Percentiles rank a stretch among this genome's conserved stretches.
phyloP scores from a whole-genome alignment of 2,888 invertebrate species.

The Drosophila nr. perissopoda region DNA sequence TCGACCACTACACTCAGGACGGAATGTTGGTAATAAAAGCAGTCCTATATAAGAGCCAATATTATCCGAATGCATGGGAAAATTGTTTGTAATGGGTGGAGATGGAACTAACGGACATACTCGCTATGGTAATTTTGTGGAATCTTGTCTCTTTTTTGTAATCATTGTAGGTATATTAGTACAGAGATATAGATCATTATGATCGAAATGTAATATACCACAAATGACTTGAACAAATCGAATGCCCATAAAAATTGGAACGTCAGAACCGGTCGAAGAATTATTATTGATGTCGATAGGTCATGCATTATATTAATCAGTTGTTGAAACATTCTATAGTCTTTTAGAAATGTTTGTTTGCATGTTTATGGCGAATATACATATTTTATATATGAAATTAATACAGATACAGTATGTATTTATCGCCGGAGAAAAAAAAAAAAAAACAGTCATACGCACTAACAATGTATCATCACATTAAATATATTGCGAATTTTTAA shows the following conservation, averaged over 20 bases:
- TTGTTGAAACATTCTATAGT: constrained; percentile 12
- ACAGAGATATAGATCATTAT: not conserved
- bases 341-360: not conserved
- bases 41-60: not conserved
- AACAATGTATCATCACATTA: constrained; percentile 44
- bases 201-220: not conserved
- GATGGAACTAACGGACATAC: not conserved
- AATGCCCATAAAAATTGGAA: not conserved
- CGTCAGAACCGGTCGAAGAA: not conserved
- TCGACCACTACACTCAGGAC: not conserved
- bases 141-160: not conserved
- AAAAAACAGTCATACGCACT: constrained; percentile 4
- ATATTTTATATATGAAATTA: not conserved
- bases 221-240: constrained; percentile 24
- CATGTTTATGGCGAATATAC: constrained; percentile 12
- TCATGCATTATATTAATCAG: constrained; percentile 16
- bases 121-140: not conserved
- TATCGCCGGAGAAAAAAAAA: not conserved
- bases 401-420: not conserved
- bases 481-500: constrained; percentile 52
- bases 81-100: not conserved
- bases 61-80: not conserved
- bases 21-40: not conserved
- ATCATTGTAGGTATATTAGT: not conserved
- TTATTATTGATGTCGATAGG: constrained; percentile 34